Base-by-base conservation (phyloP, 2,113 vertebrate genomes). In the Labrus mixtus region DNA sequence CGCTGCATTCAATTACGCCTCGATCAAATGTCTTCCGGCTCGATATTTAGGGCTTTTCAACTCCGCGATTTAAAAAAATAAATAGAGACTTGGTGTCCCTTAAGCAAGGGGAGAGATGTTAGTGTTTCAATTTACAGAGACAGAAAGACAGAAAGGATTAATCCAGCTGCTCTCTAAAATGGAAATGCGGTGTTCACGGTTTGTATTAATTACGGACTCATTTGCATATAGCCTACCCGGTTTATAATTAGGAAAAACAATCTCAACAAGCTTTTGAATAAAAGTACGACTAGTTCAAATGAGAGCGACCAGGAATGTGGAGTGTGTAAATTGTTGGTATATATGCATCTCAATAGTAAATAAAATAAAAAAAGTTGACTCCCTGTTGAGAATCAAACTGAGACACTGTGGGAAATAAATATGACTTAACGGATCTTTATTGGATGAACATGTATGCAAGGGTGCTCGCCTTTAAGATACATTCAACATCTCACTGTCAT, bases 371-470 rank as follows among this genome's bases (percentile, higher is more conserved):
- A 33, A 78, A 29, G 3, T 71, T 11, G 83, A 78, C 72, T 76
- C 76, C 73, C 71, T 57, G 78, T 33, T 61, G 76, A 50, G 73
- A 75, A 20, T 68, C 61, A 58, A 75, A 77, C 33, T 25, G 70
- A 79, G 73, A 89, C 86, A 88, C 64, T 84, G 56, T 60, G 78
- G 65, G 62, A 81, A 82, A 75, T 73, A 79, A 88, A 81, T 81
- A 86, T 83, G 90, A 91, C 90, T 94, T 91, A 92, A 94, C 82
- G 88, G 92, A 93, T 92, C 93, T 95, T 95, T 95, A 95, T 95
- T 95, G 92, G 86, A 93, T 93, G 93, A 94, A 95, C 91, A 94
- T 92, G 93, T 90, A 93, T 90, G 92, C 89, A 83, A 91, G 79
- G 92, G 91, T 84, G 84, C 87, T 88, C 81, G 89, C 90, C 90